These are phyloP conservation scores for Scolopax rusticola DNA, from an alignment of 2,797 vertebrate species.

Conservation along the genomic window DNA sequence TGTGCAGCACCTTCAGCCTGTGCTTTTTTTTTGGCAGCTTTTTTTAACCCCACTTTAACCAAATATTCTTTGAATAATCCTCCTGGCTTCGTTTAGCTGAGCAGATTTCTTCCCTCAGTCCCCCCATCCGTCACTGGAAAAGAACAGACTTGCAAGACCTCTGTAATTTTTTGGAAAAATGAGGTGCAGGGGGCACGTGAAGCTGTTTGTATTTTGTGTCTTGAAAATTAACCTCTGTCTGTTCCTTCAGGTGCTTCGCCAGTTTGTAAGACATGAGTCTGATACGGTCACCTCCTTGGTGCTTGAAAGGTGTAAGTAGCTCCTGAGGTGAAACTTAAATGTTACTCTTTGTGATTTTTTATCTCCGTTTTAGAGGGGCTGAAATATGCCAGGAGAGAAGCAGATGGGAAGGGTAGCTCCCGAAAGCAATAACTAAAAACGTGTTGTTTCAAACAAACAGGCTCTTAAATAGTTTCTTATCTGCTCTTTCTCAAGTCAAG, in stretches of 20 bases:
- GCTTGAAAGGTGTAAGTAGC: slow-evolving; percentile 93
- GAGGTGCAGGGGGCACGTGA: fast-evolving
- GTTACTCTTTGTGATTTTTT: not conserved
- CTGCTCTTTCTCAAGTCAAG: not conserved
- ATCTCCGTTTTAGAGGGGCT: not conserved
- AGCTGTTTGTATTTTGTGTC: not conserved
- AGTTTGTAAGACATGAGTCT: slow-evolving; percentile 83
- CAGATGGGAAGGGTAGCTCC: not conserved
- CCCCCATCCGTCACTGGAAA: fast-evolving
- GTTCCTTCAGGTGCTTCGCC: slow-evolving; percentile 83
- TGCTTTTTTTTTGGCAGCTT: not conserved
- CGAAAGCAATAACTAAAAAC: not conserved
- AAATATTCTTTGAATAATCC: not conserved
- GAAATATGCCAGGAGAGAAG: not conserved
- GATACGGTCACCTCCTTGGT: slow-evolving; percentile 81
- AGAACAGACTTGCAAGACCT: not conserved
- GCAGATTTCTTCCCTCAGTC: not conserved
- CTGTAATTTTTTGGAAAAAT: fast-evolving
- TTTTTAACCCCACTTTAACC: not conserved
- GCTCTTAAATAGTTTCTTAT: not conserved
- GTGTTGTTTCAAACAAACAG: not conserved
- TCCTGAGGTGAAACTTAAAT: not conserved
- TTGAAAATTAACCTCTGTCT: not conserved
- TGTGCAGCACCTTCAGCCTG: not conserved
- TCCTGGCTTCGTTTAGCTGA: not conserved